A percentile compares a stretch with the other conserved stretches of the same genome.
Conservation (phyloP, 2,797 vertebrate genomes). For the Gephyroberyx darwinii region DNA sequence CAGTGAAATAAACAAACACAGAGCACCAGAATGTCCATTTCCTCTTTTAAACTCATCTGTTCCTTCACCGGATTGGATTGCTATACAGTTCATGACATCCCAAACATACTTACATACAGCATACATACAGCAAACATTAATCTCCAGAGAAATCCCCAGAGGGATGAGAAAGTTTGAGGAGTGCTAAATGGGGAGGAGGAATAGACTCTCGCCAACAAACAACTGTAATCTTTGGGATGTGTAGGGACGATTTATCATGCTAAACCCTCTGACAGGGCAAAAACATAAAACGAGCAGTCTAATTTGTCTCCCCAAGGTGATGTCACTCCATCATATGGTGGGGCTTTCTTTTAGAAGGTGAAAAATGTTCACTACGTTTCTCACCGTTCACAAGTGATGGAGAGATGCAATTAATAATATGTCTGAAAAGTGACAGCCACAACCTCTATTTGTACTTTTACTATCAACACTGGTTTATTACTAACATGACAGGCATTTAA, state of each 20-base stretch:
- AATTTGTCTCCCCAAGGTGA: constrained; percentile 80
- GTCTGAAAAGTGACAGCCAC: constrained; percentile 47
- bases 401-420: constrained; percentile 58
- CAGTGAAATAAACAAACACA: constrained; percentile 67
- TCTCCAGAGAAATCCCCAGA: constrained; percentile 32
- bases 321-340: constrained; percentile 73
- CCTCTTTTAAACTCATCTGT: constrained; percentile 26
- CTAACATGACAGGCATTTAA: constrained; percentile 44
- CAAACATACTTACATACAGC: constrained; percentile 1
- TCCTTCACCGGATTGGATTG: constrained; percentile 19
- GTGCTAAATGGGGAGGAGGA: constrained; percentile 59
- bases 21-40: constrained; percentile 28
- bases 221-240: constrained; percentile 76
- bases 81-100: constrained; percentile 27
- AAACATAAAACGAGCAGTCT: constrained; percentile 79
- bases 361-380: constrained; percentile 65
- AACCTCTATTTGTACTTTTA: constrained; percentile 54
- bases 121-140: constrained; percentile 27
- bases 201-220: constrained; percentile 70
- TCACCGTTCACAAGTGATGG: constrained; percentile 64
- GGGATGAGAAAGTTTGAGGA: constrained; percentile 42
- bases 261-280: constrained; percentile 69
- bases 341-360: constrained; percentile 62
- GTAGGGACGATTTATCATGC: constrained; percentile 72
- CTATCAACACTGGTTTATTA: constrained; percentile 49